A percentile compares a stretch with the other conserved stretches of the same genome.
phyloP scores from a whole-genome alignment of 2,797 vertebrate species.

The Epinephelus malabaricus region DNA sequence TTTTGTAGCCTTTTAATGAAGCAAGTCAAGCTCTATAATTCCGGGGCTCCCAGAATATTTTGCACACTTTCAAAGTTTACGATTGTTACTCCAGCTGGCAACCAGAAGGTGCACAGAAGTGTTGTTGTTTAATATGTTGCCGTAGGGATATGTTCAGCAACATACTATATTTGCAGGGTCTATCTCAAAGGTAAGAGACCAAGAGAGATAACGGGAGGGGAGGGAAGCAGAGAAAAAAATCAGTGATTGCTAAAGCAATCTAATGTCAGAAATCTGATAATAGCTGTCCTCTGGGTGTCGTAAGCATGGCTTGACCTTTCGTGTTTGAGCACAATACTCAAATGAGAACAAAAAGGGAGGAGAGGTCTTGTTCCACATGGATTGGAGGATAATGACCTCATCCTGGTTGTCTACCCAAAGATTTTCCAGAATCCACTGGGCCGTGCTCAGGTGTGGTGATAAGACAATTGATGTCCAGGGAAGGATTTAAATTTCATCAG shows the following conservation, averaged over 20 bases:
- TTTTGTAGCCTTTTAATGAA: slow-evolving; percentile 5
- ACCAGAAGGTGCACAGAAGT: slow-evolving; percentile 8
- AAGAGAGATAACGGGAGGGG: background rate
- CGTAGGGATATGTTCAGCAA: background rate
- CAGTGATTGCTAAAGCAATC: slow-evolving; percentile 30
- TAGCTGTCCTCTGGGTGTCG: slow-evolving; percentile 44
- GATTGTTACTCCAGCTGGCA: slow-evolving; percentile 10
- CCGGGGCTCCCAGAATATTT: background rate
- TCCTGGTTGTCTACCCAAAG: slow-evolving; percentile 48
- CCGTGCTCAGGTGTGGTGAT: slow-evolving; percentile 52
- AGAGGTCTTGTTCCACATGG: slow-evolving; percentile 57
- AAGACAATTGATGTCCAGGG: slow-evolving; percentile 50
- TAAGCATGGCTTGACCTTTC: slow-evolving; percentile 63
- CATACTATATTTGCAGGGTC: slow-evolving; percentile 16
- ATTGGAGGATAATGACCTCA: slow-evolving; percentile 59
- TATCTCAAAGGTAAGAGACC: slow-evolving; percentile 20
- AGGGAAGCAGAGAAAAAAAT: slow-evolving; percentile 16
- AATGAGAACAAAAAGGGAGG: slow-evolving; percentile 54
- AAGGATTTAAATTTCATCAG: slow-evolving; percentile 68
- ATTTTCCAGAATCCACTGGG: slow-evolving; percentile 54
- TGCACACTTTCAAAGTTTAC: background rate
- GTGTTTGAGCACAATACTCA: slow-evolving; percentile 50
- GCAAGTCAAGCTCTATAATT: background rate
- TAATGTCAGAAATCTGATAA: slow-evolving; percentile 41
- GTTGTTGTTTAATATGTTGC: slow-evolving; percentile 22